Evolutionary conservation across 1,140 invertebrate genomes (phyloP), one percentile per base, ranked within the genome.

Genomic region (Drosophila sucinea): DNA sequence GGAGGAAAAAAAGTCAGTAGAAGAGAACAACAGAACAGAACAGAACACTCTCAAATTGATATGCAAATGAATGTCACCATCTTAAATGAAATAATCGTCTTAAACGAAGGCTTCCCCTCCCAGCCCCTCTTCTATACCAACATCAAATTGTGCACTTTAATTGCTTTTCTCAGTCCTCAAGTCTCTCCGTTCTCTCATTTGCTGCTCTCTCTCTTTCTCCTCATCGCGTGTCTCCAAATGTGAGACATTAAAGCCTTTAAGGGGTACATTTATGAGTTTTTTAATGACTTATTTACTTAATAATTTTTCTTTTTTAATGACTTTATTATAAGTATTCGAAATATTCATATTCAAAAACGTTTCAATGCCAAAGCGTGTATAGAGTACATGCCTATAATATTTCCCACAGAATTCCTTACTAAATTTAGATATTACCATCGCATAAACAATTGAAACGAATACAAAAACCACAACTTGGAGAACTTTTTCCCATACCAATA

Each of bases 61-160:
- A 90, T 90, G 89, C 89, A 90, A 90, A 91, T 90, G 89, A 91
- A 90, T 90, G 89, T 90, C 84, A 89, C 77, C 84, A 81, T 84
- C 85, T 89, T 84, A 84, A 89, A 89, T 89, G 80, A 89, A 89
- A 89, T 89, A 89, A 89, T 89, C 85, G 74, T 89, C 84, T 89
- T 89, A 89, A 89, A 89, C 81, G 81, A 87, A 71, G 61, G 57
- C 76, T 70, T 51, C 60, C 44, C 58, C 47, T 10, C 8, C 57
- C 32, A 25, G 5, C 35, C 47, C 69, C 17, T 47, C 64, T 33
- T n/a, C 40, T 30, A 40, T 73, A 10, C 32, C 57, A 10, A 61
- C 32, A 51, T 51, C 23, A 27, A 51, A 51, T 47, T 11, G 67
- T 62, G 64, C 29, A 75, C 67, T 74, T 77, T 89, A 84, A 89